phyloP scores from a whole-genome alignment of 2,888 invertebrate species.

The Blastobasis lacticolella region DNA sequence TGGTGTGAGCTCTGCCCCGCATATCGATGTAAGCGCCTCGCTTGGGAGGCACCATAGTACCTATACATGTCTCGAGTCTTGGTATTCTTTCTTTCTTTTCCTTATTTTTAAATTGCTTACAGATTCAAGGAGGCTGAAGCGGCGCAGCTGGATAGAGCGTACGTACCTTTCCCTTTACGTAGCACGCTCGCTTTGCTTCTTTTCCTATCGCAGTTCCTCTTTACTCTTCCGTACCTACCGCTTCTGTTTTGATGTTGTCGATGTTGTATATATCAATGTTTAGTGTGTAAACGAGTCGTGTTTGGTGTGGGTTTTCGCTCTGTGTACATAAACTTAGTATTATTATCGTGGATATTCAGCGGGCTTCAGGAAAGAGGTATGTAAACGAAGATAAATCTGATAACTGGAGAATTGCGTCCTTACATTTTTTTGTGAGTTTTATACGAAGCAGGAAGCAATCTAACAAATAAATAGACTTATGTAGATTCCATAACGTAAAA shows the following conservation, averaged over 20 bases:
- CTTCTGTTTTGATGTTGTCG: constrained; percentile 15
- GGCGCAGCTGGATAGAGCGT: constrained; percentile 86
- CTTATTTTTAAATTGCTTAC: constrained; percentile 78
- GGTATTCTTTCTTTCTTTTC: constrained; percentile 62
- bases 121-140: constrained; percentile 91
- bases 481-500: no score
- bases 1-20: constrained; percentile 39
- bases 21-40: constrained; percentile 17
- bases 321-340: no score
- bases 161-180: constrained; percentile 76
- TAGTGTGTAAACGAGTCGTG: no score
- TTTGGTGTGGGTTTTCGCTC: no score
- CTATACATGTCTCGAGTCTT: constrained; percentile 37
- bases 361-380: no score
- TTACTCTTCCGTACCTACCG: constrained; percentile 29
- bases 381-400: no score
- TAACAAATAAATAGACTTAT: no score
- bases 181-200: constrained; percentile 41
- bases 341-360: no score
- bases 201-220: constrained; percentile 40
- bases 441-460: no score
- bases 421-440: no score
- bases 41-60: constrained; percentile 49
- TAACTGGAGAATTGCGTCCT: no score
- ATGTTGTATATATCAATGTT: constrained; percentile 5